A percentile compares a stretch with the other conserved stretches of the same genome.
These are phyloP conservation scores for human DNA, from an alignment of 2,113 vertebrate genomes.

Conservation along the genomic window GRCh38 chr6:158685001-158685500, in stretches of 20 bases:
- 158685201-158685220: too few relatives aligned
- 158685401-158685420: background rate
- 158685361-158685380: background rate
- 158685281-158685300: background rate
- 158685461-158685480: background rate
- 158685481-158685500: background rate
- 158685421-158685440: background rate
- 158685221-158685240: background rate
- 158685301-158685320: background rate
- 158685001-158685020: background rate
- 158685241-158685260: background rate
- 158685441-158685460: background rate
- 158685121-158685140: rapidly evolving
- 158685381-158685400: background rate
- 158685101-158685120: background rate
- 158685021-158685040: background rate
- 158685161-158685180: background rate
- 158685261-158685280: background rate
- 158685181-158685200: background rate
- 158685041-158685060: background rate
- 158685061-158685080: rapidly evolving
- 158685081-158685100: rapidly evolving
- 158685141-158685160: rapidly evolving
- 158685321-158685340: background rate
- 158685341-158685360: too few relatives aligned